A percentile compares a stretch with the other conserved stretches of the same genome.
Conservation (phyloP, 2,797 vertebrate species). For the Arnoldichthys spilopterus region DNA sequence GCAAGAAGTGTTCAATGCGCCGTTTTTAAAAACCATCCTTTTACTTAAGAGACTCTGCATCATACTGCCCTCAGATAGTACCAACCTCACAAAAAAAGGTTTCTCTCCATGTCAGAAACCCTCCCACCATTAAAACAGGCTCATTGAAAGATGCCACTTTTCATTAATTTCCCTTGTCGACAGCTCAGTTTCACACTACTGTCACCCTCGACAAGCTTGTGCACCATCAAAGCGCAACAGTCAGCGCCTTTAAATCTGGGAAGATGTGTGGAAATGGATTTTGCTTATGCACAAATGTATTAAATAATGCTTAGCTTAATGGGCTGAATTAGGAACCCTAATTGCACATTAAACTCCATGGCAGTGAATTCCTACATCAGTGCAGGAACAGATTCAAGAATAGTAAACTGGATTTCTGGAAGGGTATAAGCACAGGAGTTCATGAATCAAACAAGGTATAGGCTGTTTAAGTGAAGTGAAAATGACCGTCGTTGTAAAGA, state of each 20-base stretch:
- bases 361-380: not conserved
- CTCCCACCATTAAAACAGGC: not conserved
- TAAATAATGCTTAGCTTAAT: not conserved
- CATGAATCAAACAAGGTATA: too few species aligned
- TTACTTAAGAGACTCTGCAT: not conserved
- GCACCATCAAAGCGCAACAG: not conserved
- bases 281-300: not conserved
- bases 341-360: not conserved
- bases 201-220: not conserved
- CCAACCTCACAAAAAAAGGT: not conserved
- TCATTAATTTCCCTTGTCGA: not conserved
- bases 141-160: not conserved
- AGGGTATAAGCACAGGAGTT: too few species aligned
- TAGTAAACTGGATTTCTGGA: too few species aligned
- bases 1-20: conserved; percentile 2
- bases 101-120: too few species aligned
- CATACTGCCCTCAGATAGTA: not conserved
- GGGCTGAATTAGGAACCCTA: not conserved
- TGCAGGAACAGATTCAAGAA: not conserved
- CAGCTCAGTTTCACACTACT: not conserved
- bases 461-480: too few species aligned
- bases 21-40: too few species aligned
- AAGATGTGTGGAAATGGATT: conserved; percentile 2
- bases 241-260: not conserved
- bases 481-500: too few species aligned